Percentiles rank a stretch among this genome's conserved stretches.
Conservation (phyloP, 1,140 invertebrate species). For the Phortica variegata region DNA sequence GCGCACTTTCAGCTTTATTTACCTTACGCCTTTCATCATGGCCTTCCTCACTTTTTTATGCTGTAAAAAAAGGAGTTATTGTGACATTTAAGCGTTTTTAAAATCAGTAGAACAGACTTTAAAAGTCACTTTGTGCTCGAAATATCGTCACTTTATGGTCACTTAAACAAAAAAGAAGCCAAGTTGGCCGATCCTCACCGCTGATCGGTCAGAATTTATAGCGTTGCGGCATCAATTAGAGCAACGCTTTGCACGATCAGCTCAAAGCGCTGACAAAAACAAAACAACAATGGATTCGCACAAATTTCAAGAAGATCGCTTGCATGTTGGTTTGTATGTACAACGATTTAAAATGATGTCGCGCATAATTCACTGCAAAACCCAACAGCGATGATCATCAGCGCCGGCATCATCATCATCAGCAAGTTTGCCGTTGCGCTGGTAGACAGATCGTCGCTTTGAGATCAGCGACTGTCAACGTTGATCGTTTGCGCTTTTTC, state of each 20-base stretch:
- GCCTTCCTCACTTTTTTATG: no score
- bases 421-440: no score
- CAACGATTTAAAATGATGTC: constrained; percentile 55
- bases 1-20: no score
- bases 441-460: constrained; percentile 5
- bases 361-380: constrained; percentile 48
- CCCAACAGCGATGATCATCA: constrained; percentile 16
- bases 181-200: background rate
- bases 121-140: no score
- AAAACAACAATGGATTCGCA: constrained; percentile 1
- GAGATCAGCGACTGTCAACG: constrained; percentile 10
- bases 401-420: no score
- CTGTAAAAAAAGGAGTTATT: no score
- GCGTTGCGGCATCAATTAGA: constrained; percentile 51
- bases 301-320: no score
- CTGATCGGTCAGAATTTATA: constrained; percentile 40
- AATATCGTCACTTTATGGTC: no score
- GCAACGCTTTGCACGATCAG: constrained; percentile 20
- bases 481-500: constrained; percentile 28
- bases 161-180: no score
- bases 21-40: no score
- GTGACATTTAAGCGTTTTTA: no score
- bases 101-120: no score
- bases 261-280: background rate
- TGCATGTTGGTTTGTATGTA: constrained; percentile 7